Evolutionary conservation across 2,888 invertebrate genomes (phyloP).

Genomic region (Endotricha flammealis): DNA sequence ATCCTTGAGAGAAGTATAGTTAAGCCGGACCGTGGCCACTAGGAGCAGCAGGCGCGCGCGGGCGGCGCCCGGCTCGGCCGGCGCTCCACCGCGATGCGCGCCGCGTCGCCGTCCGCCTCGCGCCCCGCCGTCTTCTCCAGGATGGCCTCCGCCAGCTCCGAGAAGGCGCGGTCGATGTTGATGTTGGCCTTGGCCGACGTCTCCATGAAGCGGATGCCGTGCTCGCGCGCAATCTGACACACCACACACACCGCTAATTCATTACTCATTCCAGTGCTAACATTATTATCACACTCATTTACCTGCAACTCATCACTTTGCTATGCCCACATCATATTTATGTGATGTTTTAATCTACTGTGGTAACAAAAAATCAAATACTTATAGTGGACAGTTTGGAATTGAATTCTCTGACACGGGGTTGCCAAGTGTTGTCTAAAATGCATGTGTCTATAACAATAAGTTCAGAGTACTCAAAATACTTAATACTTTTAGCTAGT

Average conservation of each 20-base stretch:
- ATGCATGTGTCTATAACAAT: too few species aligned
- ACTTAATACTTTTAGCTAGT: too few species aligned
- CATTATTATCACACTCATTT: too few species aligned
- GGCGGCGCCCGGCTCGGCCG: conserved; percentile 81
- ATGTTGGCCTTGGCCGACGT: conserved; percentile 98
- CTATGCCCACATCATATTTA: too few species aligned
- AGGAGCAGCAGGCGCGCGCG: conserved; percentile 70
- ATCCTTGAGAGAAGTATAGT: too few species aligned
- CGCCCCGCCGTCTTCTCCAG: conserved; percentile 93
- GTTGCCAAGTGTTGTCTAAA: too few species aligned
- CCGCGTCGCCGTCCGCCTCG: conserved; percentile 82
- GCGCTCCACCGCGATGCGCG: conserved; percentile 82
- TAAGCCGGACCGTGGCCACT: conserved; percentile 20
- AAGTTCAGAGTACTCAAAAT: too few species aligned
- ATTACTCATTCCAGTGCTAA: conserved; percentile 1
- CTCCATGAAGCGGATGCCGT: conserved; percentile 97
- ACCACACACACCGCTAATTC: not conserved
- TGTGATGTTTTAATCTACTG: too few species aligned
- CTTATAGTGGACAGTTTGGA: too few species aligned
- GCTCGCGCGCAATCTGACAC: conserved; percentile 93
- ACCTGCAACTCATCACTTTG: too few species aligned
- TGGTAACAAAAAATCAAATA: too few species aligned
- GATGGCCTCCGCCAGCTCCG: conserved; percentile 95
- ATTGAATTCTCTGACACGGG: too few species aligned
- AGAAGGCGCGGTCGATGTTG: conserved; percentile 97